phyloP scores from a whole-genome alignment of 2,888 invertebrate genomes.

The Ctena decussata region DNA sequence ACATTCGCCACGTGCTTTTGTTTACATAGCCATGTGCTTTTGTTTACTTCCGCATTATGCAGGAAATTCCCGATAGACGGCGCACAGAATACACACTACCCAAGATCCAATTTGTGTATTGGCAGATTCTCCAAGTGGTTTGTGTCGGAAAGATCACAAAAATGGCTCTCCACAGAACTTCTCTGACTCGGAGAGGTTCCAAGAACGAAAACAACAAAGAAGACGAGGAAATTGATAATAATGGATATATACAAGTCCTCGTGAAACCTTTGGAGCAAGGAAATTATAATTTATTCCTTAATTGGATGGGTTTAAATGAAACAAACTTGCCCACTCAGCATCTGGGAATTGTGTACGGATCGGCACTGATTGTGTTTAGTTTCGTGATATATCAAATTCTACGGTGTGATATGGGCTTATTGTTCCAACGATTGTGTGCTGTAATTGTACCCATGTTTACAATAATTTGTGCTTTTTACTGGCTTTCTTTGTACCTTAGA shows the following conservation, averaged over 20 bases:
- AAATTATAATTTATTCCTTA: slow-evolving; percentile 79
- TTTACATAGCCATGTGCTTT: slow-evolving; percentile 40
- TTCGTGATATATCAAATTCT: slow-evolving; percentile 79
- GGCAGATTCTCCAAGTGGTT: slow-evolving; percentile 9
- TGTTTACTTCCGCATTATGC: slow-evolving; percentile 71
- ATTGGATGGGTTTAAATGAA: slow-evolving; percentile 81
- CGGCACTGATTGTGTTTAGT: slow-evolving; percentile 71
- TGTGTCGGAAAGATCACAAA: slow-evolving; percentile 38
- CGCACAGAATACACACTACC: slow-evolving; percentile 69
- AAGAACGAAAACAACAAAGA: slow-evolving; percentile 82
- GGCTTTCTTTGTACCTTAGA: slow-evolving; percentile 84
- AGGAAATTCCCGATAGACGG: slow-evolving; percentile 71
- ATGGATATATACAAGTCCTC: slow-evolving; percentile 91
- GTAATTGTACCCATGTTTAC: slow-evolving; percentile 85
- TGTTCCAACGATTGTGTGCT: slow-evolving; percentile 83
- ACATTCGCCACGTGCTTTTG: background rate
- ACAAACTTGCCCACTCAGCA: slow-evolving; percentile 77
- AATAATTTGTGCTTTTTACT: slow-evolving; percentile 84
- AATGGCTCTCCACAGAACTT: slow-evolving; percentile 81
- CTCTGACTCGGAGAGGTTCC: slow-evolving; percentile 78
- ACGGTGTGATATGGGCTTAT: slow-evolving; percentile 81
- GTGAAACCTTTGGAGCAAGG: slow-evolving; percentile 84
- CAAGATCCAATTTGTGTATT: slow-evolving; percentile 70
- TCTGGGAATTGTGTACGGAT: slow-evolving; percentile 77
- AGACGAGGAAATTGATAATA: slow-evolving; percentile 89